phyloP scores from a whole-genome alignment of 2,797 vertebrate species.

The Pampus argenteus region DNA sequence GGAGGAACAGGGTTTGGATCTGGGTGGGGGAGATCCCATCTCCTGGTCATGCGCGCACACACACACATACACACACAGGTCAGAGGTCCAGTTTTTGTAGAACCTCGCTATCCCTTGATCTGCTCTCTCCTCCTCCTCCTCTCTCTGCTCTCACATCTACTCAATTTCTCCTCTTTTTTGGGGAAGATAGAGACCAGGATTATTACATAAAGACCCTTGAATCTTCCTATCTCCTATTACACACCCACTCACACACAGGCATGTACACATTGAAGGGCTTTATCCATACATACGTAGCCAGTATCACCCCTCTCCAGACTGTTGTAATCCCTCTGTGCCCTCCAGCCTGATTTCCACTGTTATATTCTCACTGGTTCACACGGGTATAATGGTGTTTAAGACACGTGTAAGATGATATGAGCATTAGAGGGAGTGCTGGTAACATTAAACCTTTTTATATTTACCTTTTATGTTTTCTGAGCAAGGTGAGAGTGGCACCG shows the following conservation, averaged over 20 bases:
- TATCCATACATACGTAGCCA: conserved; percentile 37
- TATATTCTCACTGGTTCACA: conserved; percentile 55
- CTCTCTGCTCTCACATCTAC: conserved; percentile 14
- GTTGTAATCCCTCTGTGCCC: conserved; percentile 73
- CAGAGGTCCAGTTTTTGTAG: conserved; percentile 54
- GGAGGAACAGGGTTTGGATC: conserved; percentile 10
- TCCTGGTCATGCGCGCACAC: conserved; percentile 11
- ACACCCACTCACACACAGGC: conserved; percentile 29
- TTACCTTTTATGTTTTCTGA: conserved; percentile 15
- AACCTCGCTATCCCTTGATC: conserved; percentile 53
- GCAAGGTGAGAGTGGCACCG: conserved; percentile 14
- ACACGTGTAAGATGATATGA: conserved; percentile 59
- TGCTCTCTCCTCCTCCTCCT: conserved; percentile 31
- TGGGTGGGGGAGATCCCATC: background rate
- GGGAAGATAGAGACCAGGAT: conserved; percentile 57
- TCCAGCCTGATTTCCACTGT: conserved; percentile 56
- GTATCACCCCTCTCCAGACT: conserved; percentile 71
- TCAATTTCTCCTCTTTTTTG: conserved; percentile 37
- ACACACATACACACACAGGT: conserved; percentile 38
- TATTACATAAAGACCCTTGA: conserved; percentile 56
- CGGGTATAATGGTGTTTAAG: conserved; percentile 54
- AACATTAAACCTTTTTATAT: conserved; percentile 45
- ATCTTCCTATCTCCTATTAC: conserved; percentile 62
- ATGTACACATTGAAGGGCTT: conserved; percentile 34
- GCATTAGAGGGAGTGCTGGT: conserved; percentile 35